Base-by-base conservation (phyloP, 2,113 vertebrate genomes). In the Ptychochromis oligacanthus region DNA sequence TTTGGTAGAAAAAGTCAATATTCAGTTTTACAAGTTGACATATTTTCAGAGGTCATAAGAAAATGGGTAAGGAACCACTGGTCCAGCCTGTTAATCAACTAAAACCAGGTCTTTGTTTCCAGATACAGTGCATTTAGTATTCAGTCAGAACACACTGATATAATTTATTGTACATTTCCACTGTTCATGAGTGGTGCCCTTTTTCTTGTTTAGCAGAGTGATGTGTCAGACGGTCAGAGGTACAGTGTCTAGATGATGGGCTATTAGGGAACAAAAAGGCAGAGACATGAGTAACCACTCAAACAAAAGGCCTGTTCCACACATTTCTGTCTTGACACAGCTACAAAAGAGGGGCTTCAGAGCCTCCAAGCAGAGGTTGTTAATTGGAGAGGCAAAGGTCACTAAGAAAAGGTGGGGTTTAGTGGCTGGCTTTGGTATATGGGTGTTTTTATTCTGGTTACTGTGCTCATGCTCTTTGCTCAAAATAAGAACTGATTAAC, bases 201-300 rank as follows among this genome's bases (percentile, higher is more conserved):
- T 87, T 81, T 83, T 62, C 58, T 61, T 14, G 31, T 87, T 89
- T 82, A 57, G 75, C 54, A n/a, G 62, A 61, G 75, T 54, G n/a
- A 58, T 56, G 85, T 76, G 81, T 85, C 85, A 72, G 57, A 77
- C 79, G 88, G 90, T 93, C 88, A 88, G 58, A 28, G 79, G 84
- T 84, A 87, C 75, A 28, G 81, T 12, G 81, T 20, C 58, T 88
- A 83, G 70, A 89, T 92, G 82, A 93, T 79, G 89, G 89, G 84
- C 88, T 85, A 90, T 91, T 93, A 91, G 88, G 77, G 80, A 85
- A 84, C 82, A 89, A 89, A 93, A 75, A 86, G 74, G 24, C 81
- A 58, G 56, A 46, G 81, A 81, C 81, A 82, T 34, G 85, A 88
- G 61, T 49, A 91, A 85, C 84, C 31, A 14, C 85, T 79, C 72